These are phyloP conservation scores for Trichopoda pennipes DNA, from an alignment of 2,888 invertebrate genomes.

Conservation along the genomic window DNA sequence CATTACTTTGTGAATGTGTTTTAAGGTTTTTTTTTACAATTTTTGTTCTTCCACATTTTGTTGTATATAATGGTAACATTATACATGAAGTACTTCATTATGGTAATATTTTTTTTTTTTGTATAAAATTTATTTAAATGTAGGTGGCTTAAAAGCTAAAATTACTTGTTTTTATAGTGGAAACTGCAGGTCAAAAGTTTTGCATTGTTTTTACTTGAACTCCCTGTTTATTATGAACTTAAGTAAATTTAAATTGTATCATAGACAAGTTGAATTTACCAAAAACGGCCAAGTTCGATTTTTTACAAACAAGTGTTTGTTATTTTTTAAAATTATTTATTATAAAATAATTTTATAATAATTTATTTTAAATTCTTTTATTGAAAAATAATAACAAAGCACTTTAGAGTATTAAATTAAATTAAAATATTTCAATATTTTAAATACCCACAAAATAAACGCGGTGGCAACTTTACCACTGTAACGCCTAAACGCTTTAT, in stretches of 20 bases:
- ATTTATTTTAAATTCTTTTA: too few relatives aligned
- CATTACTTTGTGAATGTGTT: conserved; percentile 21
- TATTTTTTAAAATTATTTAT: background rate
- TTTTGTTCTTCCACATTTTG: background rate
- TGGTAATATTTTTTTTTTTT: conserved; percentile 2
- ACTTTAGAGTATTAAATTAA: too few relatives aligned
- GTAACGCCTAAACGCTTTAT: too few relatives aligned
- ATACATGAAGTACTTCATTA: conserved; percentile 5
- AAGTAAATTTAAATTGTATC: background rate
- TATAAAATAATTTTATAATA: background rate
- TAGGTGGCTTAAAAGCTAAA: conserved; percentile 20
- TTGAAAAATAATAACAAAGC: too few relatives aligned
- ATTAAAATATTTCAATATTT: too few relatives aligned
- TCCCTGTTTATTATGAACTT: background rate
- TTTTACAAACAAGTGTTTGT: background rate
- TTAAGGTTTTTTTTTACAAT: background rate
- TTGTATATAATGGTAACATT: conserved; percentile 37
- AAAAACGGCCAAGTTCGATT: conserved; percentile 10
- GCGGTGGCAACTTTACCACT: too few relatives aligned
- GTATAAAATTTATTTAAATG: conserved; percentile 3
- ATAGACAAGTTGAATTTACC: background rate
- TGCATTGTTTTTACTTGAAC: background rate
- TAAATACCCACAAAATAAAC: too few relatives aligned
- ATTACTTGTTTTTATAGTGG: conserved; percentile 15
- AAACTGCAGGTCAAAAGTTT: conserved; percentile 15